Evolutionary conservation across 2,797 vertebrate genomes (phyloP), one percentile per base, ranked within the genome.

Genomic region (Crenuchus spilurus): DNA sequence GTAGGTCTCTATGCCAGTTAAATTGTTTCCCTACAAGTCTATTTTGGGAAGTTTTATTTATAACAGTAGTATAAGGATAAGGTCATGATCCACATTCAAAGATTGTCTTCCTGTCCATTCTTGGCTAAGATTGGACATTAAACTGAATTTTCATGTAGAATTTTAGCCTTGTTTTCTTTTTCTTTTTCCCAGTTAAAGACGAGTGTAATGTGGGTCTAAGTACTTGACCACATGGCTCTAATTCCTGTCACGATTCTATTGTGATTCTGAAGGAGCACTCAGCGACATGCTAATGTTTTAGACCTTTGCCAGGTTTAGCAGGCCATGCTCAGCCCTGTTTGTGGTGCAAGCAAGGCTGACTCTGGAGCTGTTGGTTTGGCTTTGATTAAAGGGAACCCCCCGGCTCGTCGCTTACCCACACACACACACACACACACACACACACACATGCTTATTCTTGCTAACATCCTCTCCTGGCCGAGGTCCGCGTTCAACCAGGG

Each of bases 331-430:
- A 62, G 37, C n/a, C 48, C 18, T 75, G 70, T 60, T 63, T 71
- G 51, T 69, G 66, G 37, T 61, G 22, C 14, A 68, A 52, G 67
- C 44, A 72, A 30, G 65, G 63, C 68, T 72, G 65, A 63, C 74
- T 67, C 64, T 69, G 42, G 57, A 79, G 68, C 70, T 55, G 74
- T 79, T 16, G 58, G 55, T 52, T 44, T 63, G 64, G 72, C 67
- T 76, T 71, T 72, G 68, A 77, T 77, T 77, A 82, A 79, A 82
- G 74, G 77, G 74, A 79, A 79, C 42, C 77, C 58, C 68, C 30
- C 6, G 54, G 52, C 60, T 76, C 60, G 49, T 31, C 67, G 49
- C 48, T 66, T 51, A 74, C 55, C 51, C 65, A 79, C 73, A 61
- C 74, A 37, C 52, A 58, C 70, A 73, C 55, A 71, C 49, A 57